These are phyloP conservation scores for Parus major DNA, from an alignment of 2,113 vertebrate species.

Conservation along the genomic window DNA sequence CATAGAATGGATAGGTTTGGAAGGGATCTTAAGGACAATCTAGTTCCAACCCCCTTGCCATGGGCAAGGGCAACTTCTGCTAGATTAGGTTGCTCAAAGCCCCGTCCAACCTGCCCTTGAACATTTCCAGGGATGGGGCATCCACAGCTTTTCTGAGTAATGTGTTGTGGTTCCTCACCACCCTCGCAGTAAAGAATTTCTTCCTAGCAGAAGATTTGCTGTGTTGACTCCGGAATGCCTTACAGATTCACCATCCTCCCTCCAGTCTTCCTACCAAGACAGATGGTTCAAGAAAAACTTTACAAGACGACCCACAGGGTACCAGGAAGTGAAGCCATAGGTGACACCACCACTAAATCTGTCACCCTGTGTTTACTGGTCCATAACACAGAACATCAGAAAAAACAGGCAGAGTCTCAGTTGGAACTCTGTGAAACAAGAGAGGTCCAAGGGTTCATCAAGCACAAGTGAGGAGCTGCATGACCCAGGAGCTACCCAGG, in stretches of 20 bases:
- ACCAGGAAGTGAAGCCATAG: neutral
- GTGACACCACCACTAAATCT: neutral
- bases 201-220: neutral
- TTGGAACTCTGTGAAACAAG: neutral
- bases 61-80: neutral
- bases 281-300: neutral
- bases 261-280: neutral
- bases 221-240: neutral
- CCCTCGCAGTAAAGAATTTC: neutral
- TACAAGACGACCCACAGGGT: neutral
- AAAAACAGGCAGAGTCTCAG: neutral
- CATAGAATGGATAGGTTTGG: neutral
- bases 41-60: neutral
- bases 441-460: neutral
- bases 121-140: neutral
- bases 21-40: neutral
- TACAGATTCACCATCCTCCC: neutral
- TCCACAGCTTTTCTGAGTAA: neutral
- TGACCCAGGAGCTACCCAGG: neutral
- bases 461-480: neutral
- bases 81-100: neutral
- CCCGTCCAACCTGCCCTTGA: neutral
- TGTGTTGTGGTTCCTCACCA: neutral
- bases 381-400: rapidly evolving
- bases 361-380: neutral